Conservation (phyloP, 2,888 invertebrate species). For the Hedychridium roseum region DNA sequence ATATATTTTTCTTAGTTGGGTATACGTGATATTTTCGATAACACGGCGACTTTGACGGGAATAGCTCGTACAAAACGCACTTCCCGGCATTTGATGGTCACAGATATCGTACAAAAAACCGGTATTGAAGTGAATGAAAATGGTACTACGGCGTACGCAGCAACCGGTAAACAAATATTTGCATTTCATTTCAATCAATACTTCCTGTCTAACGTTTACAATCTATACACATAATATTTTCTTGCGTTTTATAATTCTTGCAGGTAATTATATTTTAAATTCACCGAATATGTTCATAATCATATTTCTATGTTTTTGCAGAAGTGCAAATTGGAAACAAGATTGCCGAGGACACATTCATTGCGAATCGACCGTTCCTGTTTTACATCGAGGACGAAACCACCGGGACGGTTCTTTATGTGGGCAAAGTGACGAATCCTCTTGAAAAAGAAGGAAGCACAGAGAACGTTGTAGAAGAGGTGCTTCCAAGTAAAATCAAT, state of each 20-base stretch:
- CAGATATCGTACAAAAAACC: constrained; percentile 77
- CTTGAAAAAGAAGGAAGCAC: constrained; percentile 55
- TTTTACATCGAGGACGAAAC: constrained; percentile 82
- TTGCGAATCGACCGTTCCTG: constrained; percentile 78
- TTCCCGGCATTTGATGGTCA: constrained; percentile 68
- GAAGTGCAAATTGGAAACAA: constrained; percentile 70
- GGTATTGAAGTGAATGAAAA: constrained; percentile 81
- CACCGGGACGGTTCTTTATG: constrained; percentile 77
- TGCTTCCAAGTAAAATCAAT: too few relatives aligned
- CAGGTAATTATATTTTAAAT: too few relatives aligned
- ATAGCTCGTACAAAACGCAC: constrained; percentile 69
- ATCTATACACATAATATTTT: too few relatives aligned
- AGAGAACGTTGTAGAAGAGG: constrained; percentile 19
- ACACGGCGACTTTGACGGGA: constrained; percentile 75
- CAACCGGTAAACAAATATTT: constrained; percentile 69
- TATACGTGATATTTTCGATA: constrained; percentile 75
- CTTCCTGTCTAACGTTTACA: too few relatives aligned
- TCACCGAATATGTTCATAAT: too few relatives aligned
- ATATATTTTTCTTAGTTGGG: constrained; percentile 68
- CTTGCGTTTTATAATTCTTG: too few relatives aligned
- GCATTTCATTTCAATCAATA: too few relatives aligned
- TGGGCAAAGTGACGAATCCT: constrained; percentile 78
- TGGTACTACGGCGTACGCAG: constrained; percentile 76
- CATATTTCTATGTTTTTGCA: constrained; percentile 6
- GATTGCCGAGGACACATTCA: constrained; percentile 72